Evolutionary conservation across 2,113 vertebrate genomes (phyloP), one percentile per base, ranked within the genome.

Genomic region (Pangasianodon hypophthalmus): DNA sequence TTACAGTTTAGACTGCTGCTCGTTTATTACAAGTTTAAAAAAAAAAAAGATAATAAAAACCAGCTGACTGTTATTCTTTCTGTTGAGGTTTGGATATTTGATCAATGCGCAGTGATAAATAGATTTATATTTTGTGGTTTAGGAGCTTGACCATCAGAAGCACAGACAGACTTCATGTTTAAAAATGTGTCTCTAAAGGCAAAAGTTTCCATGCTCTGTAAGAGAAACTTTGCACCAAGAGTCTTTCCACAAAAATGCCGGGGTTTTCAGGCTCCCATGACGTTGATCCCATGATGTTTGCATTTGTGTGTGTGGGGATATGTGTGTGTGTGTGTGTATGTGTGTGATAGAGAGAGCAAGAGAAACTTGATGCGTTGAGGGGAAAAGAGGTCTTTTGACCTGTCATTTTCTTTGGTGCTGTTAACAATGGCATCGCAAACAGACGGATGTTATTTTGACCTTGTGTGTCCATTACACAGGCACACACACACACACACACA

Each of bases 241-340:
- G 91, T 95, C 95, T 94, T 18, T 52, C 82, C 88, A 75, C 93
- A 95, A 95, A 93, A 92, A 95, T 94, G 92, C 91, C 89, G 92
- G 92, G 93, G 93, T 94, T 96, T 96, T 93, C 95, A 96, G 94
- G 94, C 94, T 96, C 96, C 95, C 95, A 94, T 93, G 95, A 94
- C 96, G 95, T 93, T 94, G 92, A 95, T 88, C 89, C 93, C 84
- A 85, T 80, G 90, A 86, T 83, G 58, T 87, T 8, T 93, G 77
- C 91, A 89, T 87, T 58, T 92, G 81, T 91, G 91, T 58, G 88
- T 93, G 92, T 81, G 69, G 41, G 69, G 37, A 37, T 44, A 87
- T 92, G 75, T 92, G 88, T 86, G 88, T 90, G 89, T 84, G 89
- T 92, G 79, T 92, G 81, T 91, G 92, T 58, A 87, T 93, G 92